A percentile compares a stretch with the other conserved stretches of the same genome.
These are phyloP conservation scores for Pollenia amentaria DNA, from an alignment of 2,888 invertebrate species.

Conservation along the genomic window DNA sequence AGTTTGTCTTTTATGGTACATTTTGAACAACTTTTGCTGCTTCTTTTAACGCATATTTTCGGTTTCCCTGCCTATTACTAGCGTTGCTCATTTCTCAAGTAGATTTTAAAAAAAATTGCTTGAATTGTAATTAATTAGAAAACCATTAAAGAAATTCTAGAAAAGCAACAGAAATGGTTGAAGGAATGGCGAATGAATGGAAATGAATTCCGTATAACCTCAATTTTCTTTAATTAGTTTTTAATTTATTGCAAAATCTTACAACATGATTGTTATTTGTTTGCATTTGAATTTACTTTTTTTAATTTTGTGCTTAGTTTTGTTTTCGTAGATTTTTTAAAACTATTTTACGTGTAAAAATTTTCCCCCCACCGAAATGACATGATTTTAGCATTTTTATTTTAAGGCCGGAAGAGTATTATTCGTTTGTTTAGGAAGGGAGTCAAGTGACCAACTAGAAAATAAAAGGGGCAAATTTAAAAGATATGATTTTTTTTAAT, in stretches of 20 bases:
- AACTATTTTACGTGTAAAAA: conserved; percentile 18
- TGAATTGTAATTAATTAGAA: conserved; percentile 67
- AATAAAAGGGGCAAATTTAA: neutral
- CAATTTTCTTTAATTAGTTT: conserved; percentile 73
- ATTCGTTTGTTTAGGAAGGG: neutral
- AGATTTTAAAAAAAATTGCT: conserved; percentile 18
- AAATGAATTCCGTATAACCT: conserved; percentile 59
- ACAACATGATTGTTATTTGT: conserved; percentile 47
- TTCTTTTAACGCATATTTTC: neutral
- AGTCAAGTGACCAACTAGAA: conserved; percentile 33
- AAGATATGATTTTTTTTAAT: too few species aligned
- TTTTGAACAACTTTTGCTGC: too few species aligned
- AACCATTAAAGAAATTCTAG: conserved; percentile 53
- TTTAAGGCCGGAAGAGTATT: neutral
- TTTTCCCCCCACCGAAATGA: neutral
- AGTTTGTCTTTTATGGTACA: too few species aligned
- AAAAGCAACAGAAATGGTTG: neutral
- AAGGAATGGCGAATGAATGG: conserved; percentile 46
- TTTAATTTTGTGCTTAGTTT: conserved; percentile 19
- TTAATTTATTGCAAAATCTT: conserved; percentile 68
- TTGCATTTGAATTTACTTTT: conserved; percentile 37
- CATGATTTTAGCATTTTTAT: conserved; percentile 23
- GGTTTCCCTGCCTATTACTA: neutral
- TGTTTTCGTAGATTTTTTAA: conserved; percentile 27
- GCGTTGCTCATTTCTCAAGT: neutral